Evolutionary conservation across 2,797 vertebrate species (phyloP), one percentile per base, ranked within the genome.

Genomic region (Rhinophrynus dorsalis): DNA sequence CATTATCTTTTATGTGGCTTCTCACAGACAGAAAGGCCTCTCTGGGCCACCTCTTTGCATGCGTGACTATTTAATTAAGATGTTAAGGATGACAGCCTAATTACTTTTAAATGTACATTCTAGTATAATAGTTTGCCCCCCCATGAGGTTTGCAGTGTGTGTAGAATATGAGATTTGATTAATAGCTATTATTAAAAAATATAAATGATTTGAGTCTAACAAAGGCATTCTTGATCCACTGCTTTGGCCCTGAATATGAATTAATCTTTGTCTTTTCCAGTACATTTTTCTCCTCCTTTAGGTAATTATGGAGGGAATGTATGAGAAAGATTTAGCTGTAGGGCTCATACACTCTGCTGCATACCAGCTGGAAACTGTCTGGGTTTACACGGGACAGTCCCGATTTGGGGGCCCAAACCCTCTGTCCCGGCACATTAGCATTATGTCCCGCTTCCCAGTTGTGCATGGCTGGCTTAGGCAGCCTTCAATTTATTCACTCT

Each of bases 11-110:
- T 15, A 37, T 68, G 29, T 45, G 13, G 23, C 24, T 70, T 47
- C 40, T 55, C 40, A 47, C 12, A 42, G 63, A 7, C 65, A 70
- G 40, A 50, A 38, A 20, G 4, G 32, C 57, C 30, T 15, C 24
- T 18, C 8, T 47, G 15, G 11, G 40, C 54, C 57, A 66, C 57
- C 54, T 13, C 54, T 38, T 33, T 55, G 51, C 27, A 5, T 57
- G 73, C 69, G 47, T 71, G 66, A 38, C 54, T 67, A 56, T 56
- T 77, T 77, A 74, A 75, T 82, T 73, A 77, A 57, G 54, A 58
- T 63, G 75, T 50, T 3, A 73, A 54, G 40, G 48, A 38, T 56
- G 78, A 74, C 72, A 74, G 64, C 26, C 67, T 69, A 70, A 76
- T 77, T 67, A 75, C 32, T 29, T 1, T 50, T 57, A 78, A 67